These are phyloP conservation scores for Rhamphomyia laevipes DNA, from an alignment of 2,888 invertebrate species.

Conservation along the genomic window DNA sequence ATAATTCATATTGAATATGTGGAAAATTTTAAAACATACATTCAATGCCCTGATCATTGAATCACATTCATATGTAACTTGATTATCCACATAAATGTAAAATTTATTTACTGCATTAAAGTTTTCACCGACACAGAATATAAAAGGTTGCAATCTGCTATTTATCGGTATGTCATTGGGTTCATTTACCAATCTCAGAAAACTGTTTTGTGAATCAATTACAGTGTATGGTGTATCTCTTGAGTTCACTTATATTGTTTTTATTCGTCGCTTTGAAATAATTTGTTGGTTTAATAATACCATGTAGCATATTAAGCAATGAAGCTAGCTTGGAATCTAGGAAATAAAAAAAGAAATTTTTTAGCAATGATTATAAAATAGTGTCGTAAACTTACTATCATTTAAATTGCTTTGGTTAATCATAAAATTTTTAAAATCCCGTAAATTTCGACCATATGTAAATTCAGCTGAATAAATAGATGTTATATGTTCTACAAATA, in stretches of 20 bases:
- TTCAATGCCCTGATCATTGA: neutral
- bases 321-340: neutral
- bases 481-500: neutral
- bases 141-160: neutral
- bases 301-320: neutral
- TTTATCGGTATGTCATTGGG: neutral
- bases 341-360: neutral
- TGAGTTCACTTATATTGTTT: neutral
- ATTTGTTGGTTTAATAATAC: neutral
- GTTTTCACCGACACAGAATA: too few relatives aligned
- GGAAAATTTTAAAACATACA: neutral
- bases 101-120: neutral
- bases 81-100: neutral
- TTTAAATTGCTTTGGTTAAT: neutral
- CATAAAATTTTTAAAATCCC: neutral
- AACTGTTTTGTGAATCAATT: neutral
- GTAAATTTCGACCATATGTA: neutral
- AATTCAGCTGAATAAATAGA: neutral
- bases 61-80: neutral
- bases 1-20: neutral
- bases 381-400: neutral
- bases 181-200: neutral
- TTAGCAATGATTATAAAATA: neutral
- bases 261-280: neutral
- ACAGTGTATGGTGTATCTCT: neutral